Evolutionary conservation across 2,113 vertebrate species (phyloP), one percentile per base, ranked within the genome.

Genomic region (Notechis scutatus): DNA sequence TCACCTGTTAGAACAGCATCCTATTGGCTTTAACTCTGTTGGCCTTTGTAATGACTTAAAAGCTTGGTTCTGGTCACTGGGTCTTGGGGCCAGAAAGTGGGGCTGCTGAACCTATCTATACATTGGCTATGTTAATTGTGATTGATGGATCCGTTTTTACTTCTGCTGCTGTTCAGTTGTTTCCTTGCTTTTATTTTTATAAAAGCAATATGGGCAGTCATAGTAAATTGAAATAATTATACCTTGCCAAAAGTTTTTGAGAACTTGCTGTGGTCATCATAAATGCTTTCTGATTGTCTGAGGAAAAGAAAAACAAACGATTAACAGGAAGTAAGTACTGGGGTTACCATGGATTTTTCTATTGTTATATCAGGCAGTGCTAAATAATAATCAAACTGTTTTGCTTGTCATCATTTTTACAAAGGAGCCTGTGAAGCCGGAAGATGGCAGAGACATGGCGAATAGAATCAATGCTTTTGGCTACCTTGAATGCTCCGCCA

Each of bases 401-500:
- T 24, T 88, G 5, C 18, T 1, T 89, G 34, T 3, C 18, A 29
- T 34, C 69, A 86, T 86, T 81, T 50, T 34, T 26, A 29, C 11
- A 1, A 93, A 99, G 99, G 99, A 99, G 96, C 99, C 99, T 0
- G 99, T 99, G 39, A 99, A 98, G 92, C 97, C 98, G 0, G 99
- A 99, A 95, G 99, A 99, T 93, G 99, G 99, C 85, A 97, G 99
- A 95, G 99, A 99, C 96, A 99, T 99, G 99, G 98, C 99, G 10
- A 99, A 99, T 96, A 98, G 99, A 93, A 99, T 99, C 97, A 98
- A 98, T 11, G 99, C 99, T 94, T 99, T 99, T 11, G 99, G 99
- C 91, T 99, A 99, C 97, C 98, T 99, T 0, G 99, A 99, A 97
- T 99, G 99, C 96, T 99, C 99, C 0, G 99, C 99, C 97, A 99